Percentiles rank a stretch among this genome's conserved stretches.
phyloP scores from a whole-genome alignment of 1,140 invertebrate genomes.

The Diabrotica virgifera region DNA sequence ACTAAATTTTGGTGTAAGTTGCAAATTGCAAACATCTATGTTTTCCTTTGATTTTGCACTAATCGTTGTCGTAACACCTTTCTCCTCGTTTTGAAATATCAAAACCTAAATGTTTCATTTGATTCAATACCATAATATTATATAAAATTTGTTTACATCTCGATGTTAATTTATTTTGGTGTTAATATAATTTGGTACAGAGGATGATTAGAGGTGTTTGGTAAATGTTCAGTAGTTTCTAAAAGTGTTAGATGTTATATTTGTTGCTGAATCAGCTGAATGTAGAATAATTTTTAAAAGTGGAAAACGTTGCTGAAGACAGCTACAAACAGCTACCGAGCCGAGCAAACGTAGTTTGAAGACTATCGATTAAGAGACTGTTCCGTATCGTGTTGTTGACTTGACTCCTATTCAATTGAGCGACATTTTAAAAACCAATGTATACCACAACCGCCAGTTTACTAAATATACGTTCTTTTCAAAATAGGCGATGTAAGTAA shows the following conservation, averaged over 20 bases:
- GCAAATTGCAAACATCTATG: conserved; percentile 21
- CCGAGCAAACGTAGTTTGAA: conserved; percentile 23
- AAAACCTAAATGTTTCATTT: conserved; percentile 16
- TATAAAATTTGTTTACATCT: conserved; percentile 24
- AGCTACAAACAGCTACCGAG: conserved; percentile 4
- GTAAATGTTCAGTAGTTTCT: conserved; percentile 32
- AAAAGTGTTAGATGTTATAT: conserved; percentile 32
- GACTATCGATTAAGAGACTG: conserved; percentile 25
- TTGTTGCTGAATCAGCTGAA: conserved; percentile 25
- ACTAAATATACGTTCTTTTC: conserved; percentile 43
- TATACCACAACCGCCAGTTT: conserved; percentile 18
- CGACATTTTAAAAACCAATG: conserved; percentile 7
- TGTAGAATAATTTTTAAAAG: conserved; percentile 16
- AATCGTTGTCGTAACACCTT: conserved; percentile 42
- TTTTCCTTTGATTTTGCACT: conserved; percentile 41
- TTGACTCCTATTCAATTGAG: neutral
- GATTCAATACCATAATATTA: neutral
- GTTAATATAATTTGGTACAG: conserved; percentile 20
- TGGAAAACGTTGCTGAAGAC: conserved; percentile 5
- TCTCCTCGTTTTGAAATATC: conserved; percentile 25
- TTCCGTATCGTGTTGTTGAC: conserved; percentile 17
- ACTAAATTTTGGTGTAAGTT: conserved; percentile 44
- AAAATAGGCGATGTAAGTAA: conserved; percentile 45
- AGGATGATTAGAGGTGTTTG: conserved; percentile 27
- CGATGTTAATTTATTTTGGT: conserved; percentile 28